phyloP scores from a whole-genome alignment of 2,888 invertebrate species.

The Tipula vernalis region DNA sequence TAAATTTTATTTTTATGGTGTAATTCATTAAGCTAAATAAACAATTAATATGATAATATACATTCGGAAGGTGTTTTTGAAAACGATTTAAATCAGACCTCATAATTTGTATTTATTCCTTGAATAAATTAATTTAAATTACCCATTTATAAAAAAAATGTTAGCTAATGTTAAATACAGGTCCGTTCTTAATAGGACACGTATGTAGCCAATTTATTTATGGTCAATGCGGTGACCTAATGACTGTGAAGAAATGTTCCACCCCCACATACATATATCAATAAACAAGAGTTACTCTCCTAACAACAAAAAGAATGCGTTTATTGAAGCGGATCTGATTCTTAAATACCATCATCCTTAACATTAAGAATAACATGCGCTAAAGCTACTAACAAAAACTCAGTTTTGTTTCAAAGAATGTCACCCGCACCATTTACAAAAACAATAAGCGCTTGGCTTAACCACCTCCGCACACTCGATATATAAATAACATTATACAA shows the following conservation, averaged over 20 bases:
- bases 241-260: not conserved
- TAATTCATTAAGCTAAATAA: slow-evolving; percentile 4
- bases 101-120: not conserved
- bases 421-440: not conserved
- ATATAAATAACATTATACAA: not conserved
- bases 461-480: not conserved
- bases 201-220: not conserved
- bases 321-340: not conserved
- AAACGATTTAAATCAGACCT: not conserved
- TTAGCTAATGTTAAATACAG: not conserved
- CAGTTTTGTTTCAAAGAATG: not conserved
- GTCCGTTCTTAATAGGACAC: not conserved
- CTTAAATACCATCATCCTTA: not conserved
- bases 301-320: not conserved
- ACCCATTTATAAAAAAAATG: not conserved
- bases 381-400: not conserved
- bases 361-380: not conserved
- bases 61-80: not conserved
- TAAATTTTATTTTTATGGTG: not conserved
- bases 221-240: not conserved
- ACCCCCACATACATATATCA: not conserved
- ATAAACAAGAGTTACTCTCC: too few relatives aligned
- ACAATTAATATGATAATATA: not conserved
- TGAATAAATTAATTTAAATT: not conserved
- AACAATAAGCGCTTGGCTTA: not conserved